Percentiles rank a stretch among this genome's conserved stretches.
Conservation (phyloP, 2,888 invertebrate genomes). For the Noctua janthina region DNA sequence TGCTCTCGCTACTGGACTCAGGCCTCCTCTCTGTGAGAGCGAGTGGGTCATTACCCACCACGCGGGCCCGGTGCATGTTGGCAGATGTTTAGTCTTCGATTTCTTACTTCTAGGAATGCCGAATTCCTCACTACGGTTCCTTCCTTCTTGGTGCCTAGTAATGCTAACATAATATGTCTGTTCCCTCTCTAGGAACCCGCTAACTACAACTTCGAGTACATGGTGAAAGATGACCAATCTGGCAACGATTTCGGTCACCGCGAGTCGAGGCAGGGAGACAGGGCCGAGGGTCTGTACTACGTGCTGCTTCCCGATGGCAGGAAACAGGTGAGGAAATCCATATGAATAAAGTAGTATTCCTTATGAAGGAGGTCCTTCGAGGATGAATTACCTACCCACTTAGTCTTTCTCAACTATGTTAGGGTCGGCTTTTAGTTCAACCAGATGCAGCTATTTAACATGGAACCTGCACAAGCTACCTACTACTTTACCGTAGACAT, state of each 20-base stretch:
- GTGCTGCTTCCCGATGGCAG: constrained; percentile 93
- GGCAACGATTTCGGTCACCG: constrained; percentile 93
- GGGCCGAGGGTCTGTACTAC: constrained; percentile 92
- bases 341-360: no score
- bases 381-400: background rate
- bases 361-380: background rate
- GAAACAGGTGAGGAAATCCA: constrained; percentile 87
- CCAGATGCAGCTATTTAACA: background rate
- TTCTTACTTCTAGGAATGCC: background rate
- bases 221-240: constrained; percentile 91
- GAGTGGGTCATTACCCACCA: background rate
- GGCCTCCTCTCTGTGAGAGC: background rate
- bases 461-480: background rate
- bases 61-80: background rate
- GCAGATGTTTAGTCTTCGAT: background rate
- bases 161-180: background rate
- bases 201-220: constrained; percentile 93
- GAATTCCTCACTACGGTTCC: background rate
- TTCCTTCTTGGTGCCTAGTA: background rate
- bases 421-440: background rate
- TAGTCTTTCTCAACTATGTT: background rate
- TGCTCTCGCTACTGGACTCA: background rate
- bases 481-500: no score
- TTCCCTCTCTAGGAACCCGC: constrained; percentile 90
- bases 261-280: constrained; percentile 91